Evolutionary conservation across 2,113 vertebrate genomes (phyloP).

Genomic region (Heliornis fulica): DNA sequence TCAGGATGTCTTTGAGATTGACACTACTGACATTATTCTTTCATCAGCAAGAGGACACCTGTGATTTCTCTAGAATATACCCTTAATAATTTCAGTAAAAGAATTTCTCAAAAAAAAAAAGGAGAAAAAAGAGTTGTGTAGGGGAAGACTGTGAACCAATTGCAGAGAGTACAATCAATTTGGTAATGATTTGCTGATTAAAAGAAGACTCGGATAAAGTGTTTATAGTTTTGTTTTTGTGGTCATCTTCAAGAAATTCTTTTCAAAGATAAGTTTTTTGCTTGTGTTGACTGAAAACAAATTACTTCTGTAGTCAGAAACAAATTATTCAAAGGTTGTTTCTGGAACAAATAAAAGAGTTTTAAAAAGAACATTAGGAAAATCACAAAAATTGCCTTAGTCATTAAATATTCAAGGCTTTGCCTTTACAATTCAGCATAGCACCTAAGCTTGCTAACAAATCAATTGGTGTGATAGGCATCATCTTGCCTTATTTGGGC

Average conservation of each 20-base stretch:
- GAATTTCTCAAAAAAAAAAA: neutral
- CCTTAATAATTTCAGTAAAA: neutral
- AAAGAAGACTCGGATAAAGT: neutral
- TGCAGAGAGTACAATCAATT: neutral
- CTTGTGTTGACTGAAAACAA: neutral
- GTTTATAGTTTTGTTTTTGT: neutral
- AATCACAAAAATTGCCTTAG: neutral
- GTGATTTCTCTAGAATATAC: neutral
- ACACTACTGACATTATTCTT: neutral
- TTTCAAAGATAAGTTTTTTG: neutral
- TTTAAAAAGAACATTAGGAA: neutral
- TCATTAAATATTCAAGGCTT: neutral
- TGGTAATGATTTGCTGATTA: neutral
- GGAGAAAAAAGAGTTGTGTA: neutral
- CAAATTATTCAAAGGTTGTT: neutral
- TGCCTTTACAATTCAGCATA: neutral
- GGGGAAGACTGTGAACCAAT: neutral
- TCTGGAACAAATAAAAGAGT: neutral
- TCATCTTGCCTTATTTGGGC: neutral
- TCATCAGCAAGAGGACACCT: neutral
- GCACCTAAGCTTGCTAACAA: neutral
- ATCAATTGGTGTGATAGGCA: neutral
- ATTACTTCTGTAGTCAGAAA: neutral
- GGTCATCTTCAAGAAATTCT: neutral
- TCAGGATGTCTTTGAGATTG: neutral